Evolutionary conservation across 2,888 invertebrate genomes (phyloP), one percentile per base, ranked within the genome.

Genomic region (Choreutis nemorana): DNA sequence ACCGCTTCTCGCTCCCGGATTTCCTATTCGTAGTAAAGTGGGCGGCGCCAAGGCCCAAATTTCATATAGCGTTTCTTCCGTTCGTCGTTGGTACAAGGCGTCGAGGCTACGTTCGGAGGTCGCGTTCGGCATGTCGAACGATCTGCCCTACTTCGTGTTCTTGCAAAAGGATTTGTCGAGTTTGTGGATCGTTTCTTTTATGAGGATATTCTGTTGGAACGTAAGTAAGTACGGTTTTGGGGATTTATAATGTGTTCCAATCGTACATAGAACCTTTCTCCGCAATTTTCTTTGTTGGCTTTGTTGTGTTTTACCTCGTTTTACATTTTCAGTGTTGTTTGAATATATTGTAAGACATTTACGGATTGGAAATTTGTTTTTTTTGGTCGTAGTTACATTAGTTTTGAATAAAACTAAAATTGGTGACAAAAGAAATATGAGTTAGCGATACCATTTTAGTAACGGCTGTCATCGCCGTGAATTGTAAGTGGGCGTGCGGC

Each of bases 1-100:
- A 73, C 77, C 73, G 73, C 66, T 73, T 62, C 68, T 66, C 70
- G 70, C 68, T 73, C 66, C 71, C 77, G 75, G 75, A 72, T 72
- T 79, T 79, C 78, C 78, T 77, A 72, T 73, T 72, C 68, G 72
- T 68, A 78, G 73, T 73, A 73, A 73, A 77, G 72, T 72, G 71
- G 71, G 70, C 73, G 71, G 73, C 71, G 71, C 70, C 65, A 48
- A 60, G 60, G 55, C 64, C 59, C 61, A 65, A 70, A 72, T 72
- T 73, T 72, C 72, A 68, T 66, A 70, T 67, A 67, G 64, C 64
- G 64, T 59, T 63, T 66, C 65, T 73, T 70, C 65, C 66, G 70
- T 67, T 68, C 65, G 66, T 56, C 59, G 65, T 56, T 58, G 65
- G 66, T 57, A 55, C 59, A 48, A 57, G 56, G 57, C 60, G 56